These are phyloP conservation scores for Phalloptychus januarius DNA, from an alignment of 2,797 vertebrate species.

Conservation along the genomic window DNA sequence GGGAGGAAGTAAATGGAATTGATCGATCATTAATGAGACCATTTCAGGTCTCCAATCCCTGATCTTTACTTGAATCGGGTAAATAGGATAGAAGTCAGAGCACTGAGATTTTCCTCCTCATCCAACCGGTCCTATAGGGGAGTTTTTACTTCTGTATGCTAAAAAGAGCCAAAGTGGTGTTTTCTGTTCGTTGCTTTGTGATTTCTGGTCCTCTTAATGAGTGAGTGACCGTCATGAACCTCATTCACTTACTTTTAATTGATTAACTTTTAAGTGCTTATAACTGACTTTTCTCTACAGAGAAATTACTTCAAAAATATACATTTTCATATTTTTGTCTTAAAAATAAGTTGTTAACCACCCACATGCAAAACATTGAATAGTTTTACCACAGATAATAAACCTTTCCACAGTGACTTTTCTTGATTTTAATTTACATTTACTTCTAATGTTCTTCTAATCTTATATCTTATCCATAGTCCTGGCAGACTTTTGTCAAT, in stretches of 20 bases:
- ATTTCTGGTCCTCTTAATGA: background rate
- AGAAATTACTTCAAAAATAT: background rate
- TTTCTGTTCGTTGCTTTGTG: background rate
- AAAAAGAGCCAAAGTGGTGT: background rate
- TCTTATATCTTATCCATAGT: background rate
- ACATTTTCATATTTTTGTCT: background rate
- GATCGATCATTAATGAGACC: background rate
- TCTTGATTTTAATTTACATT: background rate
- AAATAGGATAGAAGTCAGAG: background rate
- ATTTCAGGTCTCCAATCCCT: background rate
- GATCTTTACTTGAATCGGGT: background rate
- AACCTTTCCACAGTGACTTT: background rate
- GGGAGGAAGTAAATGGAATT: background rate
- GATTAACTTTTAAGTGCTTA: background rate
- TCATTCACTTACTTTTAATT: background rate
- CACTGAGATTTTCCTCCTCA: background rate
- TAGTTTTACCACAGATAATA: background rate
- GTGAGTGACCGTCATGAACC: background rate
- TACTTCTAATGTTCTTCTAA: background rate
- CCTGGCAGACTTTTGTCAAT: background rate
- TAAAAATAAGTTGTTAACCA: background rate
- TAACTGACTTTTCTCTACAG: background rate
- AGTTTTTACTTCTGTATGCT: background rate
- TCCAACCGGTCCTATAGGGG: no score
- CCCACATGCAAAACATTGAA: background rate